phyloP scores from a whole-genome alignment of 2,113 vertebrate species.

The Pygoscelis adeliae region DNA sequence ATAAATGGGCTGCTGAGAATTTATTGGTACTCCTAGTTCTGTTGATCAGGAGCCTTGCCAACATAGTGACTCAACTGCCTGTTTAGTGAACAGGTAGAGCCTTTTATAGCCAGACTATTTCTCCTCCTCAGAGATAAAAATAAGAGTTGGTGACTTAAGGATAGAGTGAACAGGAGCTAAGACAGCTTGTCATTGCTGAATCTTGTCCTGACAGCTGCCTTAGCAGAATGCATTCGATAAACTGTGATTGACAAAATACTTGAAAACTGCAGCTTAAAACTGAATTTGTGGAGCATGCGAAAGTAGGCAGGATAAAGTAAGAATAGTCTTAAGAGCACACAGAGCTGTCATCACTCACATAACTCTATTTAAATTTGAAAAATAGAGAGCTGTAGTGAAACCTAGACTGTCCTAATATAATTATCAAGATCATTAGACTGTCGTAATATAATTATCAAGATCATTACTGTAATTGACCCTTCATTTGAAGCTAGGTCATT shows the following conservation, averaged over 20 bases:
- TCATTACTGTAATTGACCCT: background rate
- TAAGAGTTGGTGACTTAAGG: constrained; percentile 39
- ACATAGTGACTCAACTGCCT: background rate
- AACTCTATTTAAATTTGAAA: background rate
- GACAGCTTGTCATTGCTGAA: constrained; percentile 65
- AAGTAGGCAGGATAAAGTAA: constrained; percentile 57
- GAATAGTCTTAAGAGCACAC: constrained; percentile 31
- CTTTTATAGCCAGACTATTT: constrained; percentile 31
- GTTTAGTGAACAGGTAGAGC: constrained; percentile 44
- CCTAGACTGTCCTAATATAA: background rate
- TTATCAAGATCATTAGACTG: constrained; percentile 4
- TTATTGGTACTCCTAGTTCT: constrained; percentile 41
- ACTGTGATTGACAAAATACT: constrained; percentile 73
- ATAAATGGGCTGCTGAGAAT: constrained; percentile 58
- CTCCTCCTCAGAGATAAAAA: constrained; percentile 59
- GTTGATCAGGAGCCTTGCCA: constrained; percentile 49
- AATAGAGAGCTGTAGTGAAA: background rate
- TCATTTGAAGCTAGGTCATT: background rate
- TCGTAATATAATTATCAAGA: constrained; percentile 8
- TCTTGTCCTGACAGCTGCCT: constrained; percentile 71
- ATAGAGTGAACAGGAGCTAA: constrained; percentile 47
- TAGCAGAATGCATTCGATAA: constrained; percentile 71
- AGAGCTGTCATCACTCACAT: background rate
- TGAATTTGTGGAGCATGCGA: constrained; percentile 35
- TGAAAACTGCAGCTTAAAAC: constrained; percentile 64